A percentile compares a stretch with the other conserved stretches of the same genome.
phyloP scores from a whole-genome alignment of 2,888 invertebrate genomes.

The Electrophaes corylata region DNA sequence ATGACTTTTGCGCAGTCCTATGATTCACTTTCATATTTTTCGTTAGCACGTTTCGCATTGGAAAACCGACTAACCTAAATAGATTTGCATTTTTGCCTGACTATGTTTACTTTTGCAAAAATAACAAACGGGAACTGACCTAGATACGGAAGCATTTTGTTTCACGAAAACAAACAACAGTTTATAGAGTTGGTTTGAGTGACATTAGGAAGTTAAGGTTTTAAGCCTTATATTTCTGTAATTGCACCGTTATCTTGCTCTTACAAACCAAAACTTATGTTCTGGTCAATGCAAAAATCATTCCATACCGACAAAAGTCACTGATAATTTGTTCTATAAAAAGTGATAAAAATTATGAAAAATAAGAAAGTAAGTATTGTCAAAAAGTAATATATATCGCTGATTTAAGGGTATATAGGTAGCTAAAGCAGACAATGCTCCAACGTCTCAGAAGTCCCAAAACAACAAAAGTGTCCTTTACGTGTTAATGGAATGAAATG shows the following conservation, averaged over 20 bases:
- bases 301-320: too few species aligned
- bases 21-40: slow-evolving; percentile 19
- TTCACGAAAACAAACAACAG: slow-evolving; percentile 2
- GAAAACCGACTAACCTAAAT: slow-evolving; percentile 34
- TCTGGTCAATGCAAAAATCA: too few species aligned
- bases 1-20: background rate
- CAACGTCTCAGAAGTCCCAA: slow-evolving; percentile 30
- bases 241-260: too few species aligned
- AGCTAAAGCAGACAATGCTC: slow-evolving; percentile 1
- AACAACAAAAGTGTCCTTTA: slow-evolving; percentile 59
- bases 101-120: slow-evolving; percentile 27
- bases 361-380: too few species aligned
- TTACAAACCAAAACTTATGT: too few species aligned
- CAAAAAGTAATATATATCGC: too few species aligned
- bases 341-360: too few species aligned
- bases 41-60: slow-evolving; percentile 20
- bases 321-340: too few species aligned
- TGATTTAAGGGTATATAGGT: too few species aligned
- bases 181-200: background rate
- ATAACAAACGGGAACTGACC: slow-evolving; percentile 16
- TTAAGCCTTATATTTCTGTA: too few species aligned
- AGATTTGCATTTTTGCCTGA: slow-evolving; percentile 31
- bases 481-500: slow-evolving; percentile 74
- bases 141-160: slow-evolving; percentile 13
- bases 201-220: too few species aligned